Conservation (phyloP, 2,888 invertebrate species). For the Bombyx huttoni region DNA sequence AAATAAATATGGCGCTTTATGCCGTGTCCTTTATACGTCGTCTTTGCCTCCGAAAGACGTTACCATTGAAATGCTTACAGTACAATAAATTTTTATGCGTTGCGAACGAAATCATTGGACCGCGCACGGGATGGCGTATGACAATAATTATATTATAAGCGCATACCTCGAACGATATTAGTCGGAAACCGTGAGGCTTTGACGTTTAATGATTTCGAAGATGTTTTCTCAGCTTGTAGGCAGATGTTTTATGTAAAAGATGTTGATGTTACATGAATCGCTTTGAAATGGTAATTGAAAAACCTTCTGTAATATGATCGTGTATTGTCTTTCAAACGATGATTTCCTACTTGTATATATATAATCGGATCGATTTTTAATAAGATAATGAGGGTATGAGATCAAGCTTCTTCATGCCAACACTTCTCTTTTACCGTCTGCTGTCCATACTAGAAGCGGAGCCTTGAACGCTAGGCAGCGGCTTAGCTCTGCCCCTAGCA, state of each 20-base stretch:
- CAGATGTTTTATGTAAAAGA: slow-evolving; percentile 47
- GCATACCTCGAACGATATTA: slow-evolving; percentile 50
- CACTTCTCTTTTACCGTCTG: no score
- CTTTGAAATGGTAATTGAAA: no score
- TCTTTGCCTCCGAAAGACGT: slow-evolving; percentile 37
- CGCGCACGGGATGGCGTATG: slow-evolving; percentile 49
- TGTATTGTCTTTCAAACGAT: no score
- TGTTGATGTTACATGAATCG: slow-evolving; percentile 8
- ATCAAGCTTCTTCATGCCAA: no score
- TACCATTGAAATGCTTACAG: slow-evolving; percentile 35
- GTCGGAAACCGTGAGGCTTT: slow-evolving; percentile 45
- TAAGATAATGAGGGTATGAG: no score
- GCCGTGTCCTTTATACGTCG: slow-evolving; percentile 15
- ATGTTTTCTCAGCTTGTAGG: slow-evolving; percentile 62
- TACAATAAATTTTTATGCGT: slow-evolving; percentile 57
- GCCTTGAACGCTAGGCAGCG: no score
- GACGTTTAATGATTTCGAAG: slow-evolving; percentile 36
- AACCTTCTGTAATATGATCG: no score
- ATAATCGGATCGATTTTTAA: no score
- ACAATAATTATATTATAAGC: slow-evolving; percentile 61
- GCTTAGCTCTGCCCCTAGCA: no score
- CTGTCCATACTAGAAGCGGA: no score
- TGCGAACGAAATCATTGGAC: slow-evolving; percentile 45
- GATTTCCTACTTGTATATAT: no score
- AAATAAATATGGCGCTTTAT: slow-evolving; percentile 70